Conservation (phyloP, 2,113 vertebrate species). For the Chelonoidis abingdonii region DNA sequence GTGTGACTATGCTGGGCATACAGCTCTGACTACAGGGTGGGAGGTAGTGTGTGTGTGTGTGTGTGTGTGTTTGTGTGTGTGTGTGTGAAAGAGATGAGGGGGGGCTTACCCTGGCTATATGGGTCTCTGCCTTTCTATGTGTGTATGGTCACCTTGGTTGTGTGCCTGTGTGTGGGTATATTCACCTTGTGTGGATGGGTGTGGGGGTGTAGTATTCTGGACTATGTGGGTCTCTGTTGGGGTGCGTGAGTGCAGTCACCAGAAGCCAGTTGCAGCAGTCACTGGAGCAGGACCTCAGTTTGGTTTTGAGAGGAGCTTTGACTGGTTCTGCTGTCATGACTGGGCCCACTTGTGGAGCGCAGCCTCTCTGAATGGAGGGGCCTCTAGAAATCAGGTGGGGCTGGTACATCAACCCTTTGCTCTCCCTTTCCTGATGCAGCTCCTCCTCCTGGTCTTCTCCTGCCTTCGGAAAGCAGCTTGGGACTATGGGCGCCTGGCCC, state of each 20-base stretch:
- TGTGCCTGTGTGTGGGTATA: neutral
- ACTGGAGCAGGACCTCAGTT: fast-evolving
- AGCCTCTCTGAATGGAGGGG: neutral
- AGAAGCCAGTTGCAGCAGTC: neutral
- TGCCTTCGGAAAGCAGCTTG: conserved; percentile 97
- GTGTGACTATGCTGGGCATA: neutral
- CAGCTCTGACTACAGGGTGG: neutral
- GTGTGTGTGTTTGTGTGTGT: neutral
- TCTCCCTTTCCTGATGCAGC: conserved; percentile 70
- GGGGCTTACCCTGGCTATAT: too few relatives aligned
- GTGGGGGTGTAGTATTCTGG: neutral
- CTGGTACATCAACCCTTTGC: neutral
- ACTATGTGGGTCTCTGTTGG: neutral
- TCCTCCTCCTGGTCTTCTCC: conserved; percentile 91
- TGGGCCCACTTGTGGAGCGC: neutral
- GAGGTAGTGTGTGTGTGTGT: neutral
- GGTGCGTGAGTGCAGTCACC: neutral
- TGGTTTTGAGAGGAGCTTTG: neutral
- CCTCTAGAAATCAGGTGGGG: neutral
- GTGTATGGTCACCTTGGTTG: neutral
- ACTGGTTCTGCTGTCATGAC: fast-evolving
- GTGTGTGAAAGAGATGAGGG: too few relatives aligned
- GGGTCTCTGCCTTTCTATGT: neutral
- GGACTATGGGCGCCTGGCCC: conserved; percentile 95
- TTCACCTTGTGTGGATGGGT: neutral